Conservation (phyloP, 2,888 invertebrate genomes). For the Apocheima hispidaria region DNA sequence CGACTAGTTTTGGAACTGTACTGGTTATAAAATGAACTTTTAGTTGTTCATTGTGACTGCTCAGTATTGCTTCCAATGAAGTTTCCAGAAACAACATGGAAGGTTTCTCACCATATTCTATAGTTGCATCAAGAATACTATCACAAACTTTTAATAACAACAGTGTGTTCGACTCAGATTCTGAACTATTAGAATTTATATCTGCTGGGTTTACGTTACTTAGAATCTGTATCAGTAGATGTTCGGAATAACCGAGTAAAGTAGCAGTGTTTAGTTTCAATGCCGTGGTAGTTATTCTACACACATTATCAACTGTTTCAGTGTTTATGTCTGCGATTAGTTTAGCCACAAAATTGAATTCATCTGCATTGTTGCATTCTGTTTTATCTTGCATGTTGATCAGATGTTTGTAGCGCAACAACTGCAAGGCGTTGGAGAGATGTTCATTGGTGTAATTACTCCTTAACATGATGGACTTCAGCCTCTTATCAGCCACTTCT, state of each 20-base stretch:
- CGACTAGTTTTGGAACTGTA: conserved; percentile 68
- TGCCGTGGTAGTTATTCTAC: conserved; percentile 65
- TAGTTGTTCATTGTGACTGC: conserved; percentile 58
- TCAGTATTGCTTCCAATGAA: conserved; percentile 66
- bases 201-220: conserved; percentile 53
- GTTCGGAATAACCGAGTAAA: conserved; percentile 70
- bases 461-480: conserved; percentile 67
- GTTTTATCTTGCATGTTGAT: conserved; percentile 70
- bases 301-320: conserved; percentile 63
- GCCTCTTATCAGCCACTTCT: conserved; percentile 68
- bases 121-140: conserved; percentile 66
- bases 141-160: conserved; percentile 64
- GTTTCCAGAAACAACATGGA: conserved; percentile 63
- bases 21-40: conserved; percentile 67
- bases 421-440: conserved; percentile 61
- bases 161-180: conserved; percentile 44
- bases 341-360: conserved; percentile 67
- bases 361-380: conserved; percentile 72
- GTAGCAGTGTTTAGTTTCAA: conserved; percentile 63
- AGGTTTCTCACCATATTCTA: conserved; percentile 52
- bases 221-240: conserved; percentile 77
- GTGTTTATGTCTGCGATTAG: conserved; percentile 56
- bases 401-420: conserved; percentile 76
- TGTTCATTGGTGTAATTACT: conserved; percentile 60
- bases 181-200: conserved; percentile 26